phyloP scores from a whole-genome alignment of 2,888 invertebrate species.

The Spilosoma lubricipeda region DNA sequence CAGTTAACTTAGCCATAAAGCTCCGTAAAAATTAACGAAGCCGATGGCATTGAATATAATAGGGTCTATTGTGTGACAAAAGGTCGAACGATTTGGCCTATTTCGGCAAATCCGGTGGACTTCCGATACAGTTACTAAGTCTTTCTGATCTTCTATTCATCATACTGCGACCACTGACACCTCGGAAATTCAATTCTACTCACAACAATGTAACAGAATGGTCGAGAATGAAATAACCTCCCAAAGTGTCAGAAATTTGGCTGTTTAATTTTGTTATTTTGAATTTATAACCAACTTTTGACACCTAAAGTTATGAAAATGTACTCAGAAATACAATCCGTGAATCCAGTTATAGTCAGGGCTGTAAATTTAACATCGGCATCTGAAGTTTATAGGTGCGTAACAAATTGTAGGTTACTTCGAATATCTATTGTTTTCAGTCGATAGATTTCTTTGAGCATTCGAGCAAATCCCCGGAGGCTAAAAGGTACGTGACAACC shows the following conservation, averaged over 20 bases:
- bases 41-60: constrained; percentile 19
- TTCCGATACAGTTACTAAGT: constrained; percentile 30
- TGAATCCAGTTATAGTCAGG: not conserved
- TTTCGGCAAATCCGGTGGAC: constrained; percentile 30
- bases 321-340: constrained; percentile 4
- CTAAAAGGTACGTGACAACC: constrained; percentile 46
- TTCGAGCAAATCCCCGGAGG: constrained; percentile 28
- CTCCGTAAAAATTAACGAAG: constrained; percentile 22
- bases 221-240: constrained; percentile 20
- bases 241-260: constrained; percentile 22
- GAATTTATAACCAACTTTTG: constrained; percentile 14
- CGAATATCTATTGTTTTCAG: constrained; percentile 23
- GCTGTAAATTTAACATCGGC: not conserved
- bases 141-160: constrained; percentile 35
- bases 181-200: constrained; percentile 60
- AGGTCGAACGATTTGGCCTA: constrained; percentile 12
- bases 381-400: not conserved
- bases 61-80: constrained; percentile 18
- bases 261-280: constrained; percentile 12
- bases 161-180: constrained; percentile 53
- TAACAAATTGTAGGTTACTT: not conserved
- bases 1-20: constrained; percentile 11
- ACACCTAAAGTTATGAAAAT: constrained; percentile 19
- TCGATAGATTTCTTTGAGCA: constrained; percentile 31
- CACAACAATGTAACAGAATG: constrained; percentile 30